Evolutionary conservation across 2,113 vertebrate genomes (phyloP), one percentile per base, ranked within the genome.

Genomic region (Lampris megalopsis): DNA sequence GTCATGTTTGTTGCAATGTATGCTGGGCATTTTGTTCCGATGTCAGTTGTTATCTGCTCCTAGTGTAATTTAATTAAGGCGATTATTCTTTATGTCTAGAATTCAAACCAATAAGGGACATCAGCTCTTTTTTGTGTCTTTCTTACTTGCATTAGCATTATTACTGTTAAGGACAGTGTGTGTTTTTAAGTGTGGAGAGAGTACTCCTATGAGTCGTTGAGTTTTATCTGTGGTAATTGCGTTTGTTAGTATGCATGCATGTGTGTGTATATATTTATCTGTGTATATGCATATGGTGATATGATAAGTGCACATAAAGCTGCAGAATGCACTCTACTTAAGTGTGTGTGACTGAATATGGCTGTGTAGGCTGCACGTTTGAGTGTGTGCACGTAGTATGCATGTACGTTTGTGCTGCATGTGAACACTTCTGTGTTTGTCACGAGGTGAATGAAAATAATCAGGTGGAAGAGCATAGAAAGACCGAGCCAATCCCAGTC

Each of bases 401-500:
- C 0, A 1, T 65, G 11, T 10, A 9, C 10, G 48, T 9, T 3
- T 69, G 36, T 59, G 57, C 43, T 61, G 8, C 6, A 13, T 38
- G 40, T 54, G 53, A 42, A 37, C 9, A 10, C 40, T 60, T 4
- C 8, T 75, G 53, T 61, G 9, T 9, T 8, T 65, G 58, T 65
- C 49, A 60, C 11, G 13, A 2, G 24, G 8, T 64, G 61, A 73
- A 62, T 6, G 58, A 9, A 11, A 47, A 35, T 43, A 49, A 64
- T 73, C 60, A 79, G 41, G 36, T 68, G 38, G 37, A 11, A 72
- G 41, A 57, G 48, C 38, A 41, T 66, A 36, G 5, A 5, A 62
- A 54, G 5, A 11, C 65, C 47, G 9, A 61, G 63, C 49, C 45
- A 48, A 38, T 71, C 62, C 54, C 71, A 49, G 70, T 54, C 45